These are phyloP conservation scores for Agrotis clavis DNA, from an alignment of 2,888 invertebrate genomes.

Conservation along the genomic window DNA sequence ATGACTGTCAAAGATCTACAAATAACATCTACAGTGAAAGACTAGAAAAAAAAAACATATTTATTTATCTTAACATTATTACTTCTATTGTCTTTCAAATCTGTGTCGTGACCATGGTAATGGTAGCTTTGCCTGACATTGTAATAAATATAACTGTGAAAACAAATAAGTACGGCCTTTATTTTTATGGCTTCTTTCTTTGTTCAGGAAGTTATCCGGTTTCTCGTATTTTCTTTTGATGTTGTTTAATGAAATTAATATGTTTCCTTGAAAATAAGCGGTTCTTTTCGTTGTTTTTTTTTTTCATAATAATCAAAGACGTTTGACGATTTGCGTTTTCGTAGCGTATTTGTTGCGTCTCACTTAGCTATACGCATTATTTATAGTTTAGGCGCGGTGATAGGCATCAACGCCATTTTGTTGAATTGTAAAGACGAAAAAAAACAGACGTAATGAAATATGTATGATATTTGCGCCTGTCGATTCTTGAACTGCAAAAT, in stretches of 20 bases:
- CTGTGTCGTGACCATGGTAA: conserved; percentile 20
- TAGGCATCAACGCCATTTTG: too few relatives aligned
- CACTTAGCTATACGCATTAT: too few relatives aligned
- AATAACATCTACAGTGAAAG: too few relatives aligned
- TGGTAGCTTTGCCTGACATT: conserved; percentile 38
- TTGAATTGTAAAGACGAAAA: too few relatives aligned
- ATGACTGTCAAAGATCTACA: too few relatives aligned
- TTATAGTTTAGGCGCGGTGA: too few relatives aligned
- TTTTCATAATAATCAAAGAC: not conserved
- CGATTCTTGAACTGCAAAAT: too few relatives aligned
- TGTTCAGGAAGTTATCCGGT: conserved; percentile 4
- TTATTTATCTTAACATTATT: too few relatives aligned
- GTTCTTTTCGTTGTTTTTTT: not conserved
- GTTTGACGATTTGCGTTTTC: not conserved
- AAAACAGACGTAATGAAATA: too few relatives aligned
- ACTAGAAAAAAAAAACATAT: too few relatives aligned
- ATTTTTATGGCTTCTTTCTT: conserved; percentile 20
- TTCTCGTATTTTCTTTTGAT: conserved; percentile 17
- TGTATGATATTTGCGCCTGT: too few relatives aligned
- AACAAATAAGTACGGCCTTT: conserved; percentile 12
- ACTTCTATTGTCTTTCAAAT: conserved; percentile 31
- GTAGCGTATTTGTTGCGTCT: too few relatives aligned
- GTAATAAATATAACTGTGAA: conserved; percentile 27
- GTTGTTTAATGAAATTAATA: not conserved
- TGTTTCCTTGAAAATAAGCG: not conserved